phyloP scores from a whole-genome alignment of 1,140 invertebrate genomes.

The Venturia canescens region DNA sequence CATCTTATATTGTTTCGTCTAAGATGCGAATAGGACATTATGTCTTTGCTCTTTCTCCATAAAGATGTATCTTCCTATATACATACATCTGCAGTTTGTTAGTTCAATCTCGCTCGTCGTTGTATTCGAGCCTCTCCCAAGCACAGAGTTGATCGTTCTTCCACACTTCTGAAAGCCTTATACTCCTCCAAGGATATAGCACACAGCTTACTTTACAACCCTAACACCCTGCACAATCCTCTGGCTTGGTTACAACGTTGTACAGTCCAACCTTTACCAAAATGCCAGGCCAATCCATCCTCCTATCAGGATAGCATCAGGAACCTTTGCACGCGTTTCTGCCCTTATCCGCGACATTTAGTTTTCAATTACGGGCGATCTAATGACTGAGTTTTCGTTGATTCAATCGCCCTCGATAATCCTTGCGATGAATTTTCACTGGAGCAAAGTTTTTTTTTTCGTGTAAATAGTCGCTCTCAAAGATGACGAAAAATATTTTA shows the following conservation, averaged over 20 bases:
- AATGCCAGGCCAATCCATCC: constrained; percentile 71
- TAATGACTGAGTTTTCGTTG: background rate
- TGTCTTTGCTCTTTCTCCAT: constrained; percentile 29
- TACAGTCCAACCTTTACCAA: constrained; percentile 67
- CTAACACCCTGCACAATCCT: constrained; percentile 10
- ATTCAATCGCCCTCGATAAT: background rate
- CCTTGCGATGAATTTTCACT: background rate
- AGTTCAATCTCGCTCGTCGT: background rate
- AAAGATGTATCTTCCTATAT: background rate
- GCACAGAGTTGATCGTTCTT: background rate
- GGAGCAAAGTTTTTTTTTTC: background rate
- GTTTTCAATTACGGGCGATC: background rate
- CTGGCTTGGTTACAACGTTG: constrained; percentile 13
- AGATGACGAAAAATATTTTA: background rate
- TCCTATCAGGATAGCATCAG: constrained; percentile 70
- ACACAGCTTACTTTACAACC: constrained; percentile 31
- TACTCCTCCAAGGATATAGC: constrained; percentile 1
- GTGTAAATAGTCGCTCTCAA: background rate
- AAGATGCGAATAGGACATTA: constrained; percentile 27
- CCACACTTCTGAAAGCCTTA: constrained; percentile 5
- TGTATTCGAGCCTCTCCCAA: background rate
- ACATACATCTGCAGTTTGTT: too few species aligned
- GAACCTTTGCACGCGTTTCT: background rate
- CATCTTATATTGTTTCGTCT: constrained; percentile 65
- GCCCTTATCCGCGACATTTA: background rate